Evolutionary conservation across 1,140 invertebrate genomes (phyloP).

Genomic region (Euura saliciscinereae): DNA sequence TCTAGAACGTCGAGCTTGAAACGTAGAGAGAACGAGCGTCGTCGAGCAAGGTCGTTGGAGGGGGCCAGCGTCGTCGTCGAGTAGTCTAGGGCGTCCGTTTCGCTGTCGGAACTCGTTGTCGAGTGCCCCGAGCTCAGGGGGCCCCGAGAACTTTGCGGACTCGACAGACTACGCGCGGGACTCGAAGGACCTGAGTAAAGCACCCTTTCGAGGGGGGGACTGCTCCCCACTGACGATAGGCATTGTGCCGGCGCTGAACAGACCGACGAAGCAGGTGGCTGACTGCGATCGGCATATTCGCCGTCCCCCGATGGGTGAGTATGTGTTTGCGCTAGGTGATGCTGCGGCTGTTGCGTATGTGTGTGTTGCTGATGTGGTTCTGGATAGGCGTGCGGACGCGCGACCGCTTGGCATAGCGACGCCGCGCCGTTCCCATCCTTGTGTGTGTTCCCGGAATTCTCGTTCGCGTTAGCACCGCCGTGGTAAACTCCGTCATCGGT

Average conservation of each 20-base stretch:
- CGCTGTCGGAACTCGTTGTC: slow-evolving; percentile 49
- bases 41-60: slow-evolving; percentile 40
- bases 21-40: slow-evolving; percentile 59
- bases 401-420: slow-evolving; percentile 44
- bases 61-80: slow-evolving; percentile 21
- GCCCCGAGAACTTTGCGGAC: slow-evolving; percentile 44
- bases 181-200: slow-evolving; percentile 41
- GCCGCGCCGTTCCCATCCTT: slow-evolving; percentile 20
- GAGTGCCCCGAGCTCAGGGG: slow-evolving; percentile 40
- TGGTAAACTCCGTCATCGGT: background rate
- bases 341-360: slow-evolving; percentile 28
- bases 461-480: background rate
- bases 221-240: slow-evolving; percentile 16
- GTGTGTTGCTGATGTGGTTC: slow-evolving; percentile 21
- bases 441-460: slow-evolving; percentile 16
- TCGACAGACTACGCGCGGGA: slow-evolving; percentile 28
- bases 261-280: slow-evolving; percentile 27
- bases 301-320: slow-evolving; percentile 22
- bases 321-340: slow-evolving; percentile 17
- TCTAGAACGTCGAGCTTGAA: slow-evolving; percentile 63
- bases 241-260: background rate
- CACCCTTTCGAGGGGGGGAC: background rate
- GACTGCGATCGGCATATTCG: slow-evolving; percentile 16
- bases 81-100: slow-evolving; percentile 41
- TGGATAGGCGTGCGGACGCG: slow-evolving; percentile 25